These are phyloP conservation scores for Pseudococcus jackbeardsleyi DNA, from an alignment of 2,888 invertebrate genomes.

Conservation along the genomic window DNA sequence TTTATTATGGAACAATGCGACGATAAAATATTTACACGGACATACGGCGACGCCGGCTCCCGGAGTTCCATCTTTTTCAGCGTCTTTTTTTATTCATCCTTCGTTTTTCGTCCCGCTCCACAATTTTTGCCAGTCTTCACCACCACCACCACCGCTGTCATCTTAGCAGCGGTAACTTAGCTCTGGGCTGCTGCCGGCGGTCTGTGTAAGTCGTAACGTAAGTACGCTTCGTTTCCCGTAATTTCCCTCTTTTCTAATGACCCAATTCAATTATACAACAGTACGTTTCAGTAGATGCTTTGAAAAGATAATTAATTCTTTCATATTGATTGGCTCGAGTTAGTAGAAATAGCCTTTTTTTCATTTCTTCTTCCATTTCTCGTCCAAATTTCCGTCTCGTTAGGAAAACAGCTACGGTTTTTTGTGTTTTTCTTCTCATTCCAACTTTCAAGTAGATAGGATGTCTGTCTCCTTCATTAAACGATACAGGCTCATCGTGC, in stretches of 20 bases:
- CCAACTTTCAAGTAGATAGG: background rate
- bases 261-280: conserved; percentile 17
- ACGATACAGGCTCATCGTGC: no score
- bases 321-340: conserved; percentile 20
- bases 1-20: conserved; percentile 37
- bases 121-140: background rate
- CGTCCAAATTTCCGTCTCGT: background rate
- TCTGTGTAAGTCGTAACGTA: background rate
- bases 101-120: background rate
- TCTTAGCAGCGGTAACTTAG: background rate
- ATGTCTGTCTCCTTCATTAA: no score
- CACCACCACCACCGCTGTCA: background rate
- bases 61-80: conserved; percentile 31
- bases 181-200: background rate
- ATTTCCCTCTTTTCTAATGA: conserved; percentile 18
- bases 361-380: background rate
- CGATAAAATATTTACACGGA: conserved; percentile 26
- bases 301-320: conserved; percentile 40
- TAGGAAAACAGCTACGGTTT: background rate
- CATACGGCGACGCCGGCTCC: conserved; percentile 9
- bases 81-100: background rate
- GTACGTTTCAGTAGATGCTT: conserved; percentile 6
- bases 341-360: background rate
- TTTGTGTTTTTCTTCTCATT: background rate
- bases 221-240: background rate